phyloP scores from a whole-genome alignment of 2,113 vertebrate genomes.

The Nymphicus hollandicus region DNA sequence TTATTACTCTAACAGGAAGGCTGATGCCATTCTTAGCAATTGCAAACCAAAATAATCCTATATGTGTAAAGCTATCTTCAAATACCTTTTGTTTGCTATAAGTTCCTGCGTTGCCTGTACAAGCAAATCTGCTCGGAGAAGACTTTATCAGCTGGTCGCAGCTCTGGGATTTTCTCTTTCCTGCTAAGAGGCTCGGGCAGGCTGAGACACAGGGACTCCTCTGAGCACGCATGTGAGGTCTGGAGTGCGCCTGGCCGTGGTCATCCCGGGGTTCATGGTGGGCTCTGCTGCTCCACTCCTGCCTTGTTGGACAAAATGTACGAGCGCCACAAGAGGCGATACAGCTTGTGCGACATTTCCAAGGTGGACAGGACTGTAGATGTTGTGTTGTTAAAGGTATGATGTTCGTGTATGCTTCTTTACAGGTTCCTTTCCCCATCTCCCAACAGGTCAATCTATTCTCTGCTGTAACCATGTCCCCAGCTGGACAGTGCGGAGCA shows the following conservation, averaged over 20 bases:
- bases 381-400: conserved; percentile 96
- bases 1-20: conserved; percentile 3
- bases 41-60: neutral
- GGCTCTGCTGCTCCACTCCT: conserved; percentile 46
- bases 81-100: conserved; percentile 28
- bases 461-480: accelerated
- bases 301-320: conserved; percentile 83
- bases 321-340: conserved; percentile 93
- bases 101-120: conserved; percentile 20
- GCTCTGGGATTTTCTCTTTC: conserved; percentile 46
- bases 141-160: conserved; percentile 39
- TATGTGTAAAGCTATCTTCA: conserved; percentile 20
- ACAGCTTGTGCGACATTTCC: conserved; percentile 89
- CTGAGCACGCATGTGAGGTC: conserved; percentile 73
- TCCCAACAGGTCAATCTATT: neutral
- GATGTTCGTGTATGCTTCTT: neutral
- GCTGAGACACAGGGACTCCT: conserved; percentile 63
- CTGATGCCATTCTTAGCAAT: neutral
- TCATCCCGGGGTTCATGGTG: conserved; percentile 64
- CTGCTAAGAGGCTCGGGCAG: conserved; percentile 57
- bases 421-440: neutral
- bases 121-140: conserved; percentile 38
- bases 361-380: conserved; percentile 89
- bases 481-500: neutral
- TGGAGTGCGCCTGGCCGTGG: conserved; percentile 20